A percentile compares a stretch with the other conserved stretches of the same genome.
phyloP scores from a whole-genome alignment of 1,140 invertebrate species.

The Leptinotarsa defecta region DNA sequence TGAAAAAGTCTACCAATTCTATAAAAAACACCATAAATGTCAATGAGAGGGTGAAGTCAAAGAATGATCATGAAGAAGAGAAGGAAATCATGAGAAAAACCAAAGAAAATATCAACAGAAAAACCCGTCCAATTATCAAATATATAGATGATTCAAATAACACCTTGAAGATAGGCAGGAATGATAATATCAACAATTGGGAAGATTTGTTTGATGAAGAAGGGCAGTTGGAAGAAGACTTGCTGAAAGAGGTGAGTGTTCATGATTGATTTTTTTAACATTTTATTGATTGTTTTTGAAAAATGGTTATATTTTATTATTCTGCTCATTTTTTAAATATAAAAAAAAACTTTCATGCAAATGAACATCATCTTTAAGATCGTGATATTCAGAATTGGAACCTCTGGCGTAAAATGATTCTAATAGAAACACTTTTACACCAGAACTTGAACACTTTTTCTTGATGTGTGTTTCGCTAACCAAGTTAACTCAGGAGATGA shows the following conservation, averaged over 20 bases:
- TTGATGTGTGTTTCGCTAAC: too few relatives aligned
- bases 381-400: too few relatives aligned
- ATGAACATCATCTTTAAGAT: not conserved
- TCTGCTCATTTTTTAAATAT: not conserved
- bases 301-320: not conserved
- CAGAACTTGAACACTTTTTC: too few relatives aligned
- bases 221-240: conserved; percentile 45
- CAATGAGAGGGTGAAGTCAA: conserved; percentile 2
- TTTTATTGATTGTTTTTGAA: not conserved
- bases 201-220: conserved; percentile 52
- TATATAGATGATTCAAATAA: conserved; percentile 48
- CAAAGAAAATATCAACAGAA: conserved; percentile 51
- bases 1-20: conserved; percentile 14
- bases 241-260: conserved; percentile 42
- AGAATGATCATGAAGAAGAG: conserved; percentile 34
- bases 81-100: conserved; percentile 51
- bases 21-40: conserved; percentile 20
- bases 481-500: too few relatives aligned
- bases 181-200: conserved; percentile 50
- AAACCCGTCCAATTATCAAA: conserved; percentile 48
- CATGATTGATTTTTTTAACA: conserved; percentile 7
- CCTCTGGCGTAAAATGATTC: too few relatives aligned
- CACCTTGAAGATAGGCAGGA: conserved; percentile 41
- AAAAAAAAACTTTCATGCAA: conserved; percentile 7
- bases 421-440: too few relatives aligned